Base-by-base conservation (phyloP, 2,797 vertebrate genomes). In the Myotis vivesi region DNA sequence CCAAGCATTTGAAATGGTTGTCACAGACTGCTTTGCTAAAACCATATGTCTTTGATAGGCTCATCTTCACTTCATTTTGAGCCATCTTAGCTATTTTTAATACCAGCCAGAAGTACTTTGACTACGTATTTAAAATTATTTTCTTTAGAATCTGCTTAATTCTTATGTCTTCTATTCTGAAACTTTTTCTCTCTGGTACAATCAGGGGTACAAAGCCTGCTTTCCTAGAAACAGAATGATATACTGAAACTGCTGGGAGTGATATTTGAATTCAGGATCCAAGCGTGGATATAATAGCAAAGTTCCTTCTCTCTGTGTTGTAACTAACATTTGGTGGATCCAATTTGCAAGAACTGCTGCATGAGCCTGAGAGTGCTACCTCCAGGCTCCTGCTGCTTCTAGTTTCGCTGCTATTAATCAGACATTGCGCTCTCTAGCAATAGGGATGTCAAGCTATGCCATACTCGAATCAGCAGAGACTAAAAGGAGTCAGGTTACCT, bases 1-100 rank as follows among this genome's bases (percentile, higher is more conserved):
- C 44, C 4, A 75, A 80, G 46, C 33, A 55, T 83, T 82, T 89
- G 83, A 80, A 97, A 53, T 80, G 20, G 22, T 91, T 91, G 76
- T 82, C 69, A 92, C 10, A 30, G 44, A 66, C 51, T 89, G 17
- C 33, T 86, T 95, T 80, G 86, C 79, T 85, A 53, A 95, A 85
- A 88, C 25, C 19, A 11, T 91, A 85, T 75, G 15, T 87, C 75
- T 96, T 86, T 80, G 28, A 75, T 66, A 91, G 28, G 59, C 38
- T 96, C 94, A 71, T 83, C 64, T 89, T 96, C 41, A 86, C 33
- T 97, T 97, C 44, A 76, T 88, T 94, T 91, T 91, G 75, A 72
- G 36, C 33, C 87, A 84, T 30, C 46, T 91, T 93, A 92, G 64
- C 68, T 93, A 89, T 59, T 94, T 96, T 97, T 87, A 82, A 88